Conservation (phyloP, 2,888 invertebrate species). For the Ethmia dodecea region DNA sequence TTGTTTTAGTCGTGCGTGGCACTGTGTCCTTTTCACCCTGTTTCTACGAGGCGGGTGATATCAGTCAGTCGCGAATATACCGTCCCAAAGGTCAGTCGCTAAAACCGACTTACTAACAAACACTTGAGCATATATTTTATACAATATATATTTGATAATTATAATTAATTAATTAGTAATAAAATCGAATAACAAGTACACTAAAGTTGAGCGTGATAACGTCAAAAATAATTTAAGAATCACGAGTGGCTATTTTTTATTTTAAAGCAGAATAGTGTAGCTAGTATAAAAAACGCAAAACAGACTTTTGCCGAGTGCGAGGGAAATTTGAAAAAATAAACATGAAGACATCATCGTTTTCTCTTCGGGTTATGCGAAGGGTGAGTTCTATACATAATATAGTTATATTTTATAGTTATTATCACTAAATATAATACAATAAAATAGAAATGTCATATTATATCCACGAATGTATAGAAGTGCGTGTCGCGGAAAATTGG, state of each 20-base stretch:
- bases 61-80: constrained; percentile 69
- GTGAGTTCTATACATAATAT: too few species aligned
- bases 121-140: constrained; percentile 21
- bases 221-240: too few species aligned
- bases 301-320: constrained; percentile 29
- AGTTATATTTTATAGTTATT: too few species aligned
- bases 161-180: not conserved
- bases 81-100: constrained; percentile 63
- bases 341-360: constrained; percentile 89
- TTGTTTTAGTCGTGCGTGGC: constrained; percentile 26
- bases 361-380: constrained; percentile 87
- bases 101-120: constrained; percentile 22
- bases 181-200: not conserved
- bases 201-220: constrained; percentile 1
- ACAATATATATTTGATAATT: constrained; percentile 19
- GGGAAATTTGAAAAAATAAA: constrained; percentile 52
- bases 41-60: constrained; percentile 48
- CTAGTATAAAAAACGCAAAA: constrained; percentile 3
- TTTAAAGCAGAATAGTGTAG: not conserved
- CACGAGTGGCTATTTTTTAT: too few species aligned
- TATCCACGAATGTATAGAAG: constrained; percentile 1
- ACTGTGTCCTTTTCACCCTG: constrained; percentile 70
- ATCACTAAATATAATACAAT: not conserved
- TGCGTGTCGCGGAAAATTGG: too few species aligned
- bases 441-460: not conserved